These are phyloP conservation scores for Scaptomyza pallida DNA, from an alignment of 1,140 invertebrate genomes.

Conservation along the genomic window DNA sequence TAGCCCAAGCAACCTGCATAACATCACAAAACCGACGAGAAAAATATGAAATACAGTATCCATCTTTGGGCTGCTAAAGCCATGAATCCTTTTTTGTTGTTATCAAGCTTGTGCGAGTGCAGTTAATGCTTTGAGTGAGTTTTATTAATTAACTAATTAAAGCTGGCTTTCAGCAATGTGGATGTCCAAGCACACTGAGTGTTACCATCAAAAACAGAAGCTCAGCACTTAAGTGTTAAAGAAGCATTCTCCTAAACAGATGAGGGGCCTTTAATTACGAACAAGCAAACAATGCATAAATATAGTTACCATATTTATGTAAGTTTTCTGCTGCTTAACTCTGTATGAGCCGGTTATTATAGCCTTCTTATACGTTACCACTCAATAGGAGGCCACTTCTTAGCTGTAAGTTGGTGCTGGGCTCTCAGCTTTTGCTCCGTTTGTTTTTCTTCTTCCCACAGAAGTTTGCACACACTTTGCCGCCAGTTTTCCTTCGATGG, in stretches of 20 bases:
- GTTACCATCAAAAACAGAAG: not conserved
- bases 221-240: not conserved
- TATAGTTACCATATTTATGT: conserved; percentile 4
- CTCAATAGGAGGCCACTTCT: conserved; percentile 5
- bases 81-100: not conserved
- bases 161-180: too few relatives aligned
- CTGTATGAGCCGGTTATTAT: conserved; percentile 6
- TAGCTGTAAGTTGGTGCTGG: conserved; percentile 7
- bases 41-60: not conserved
- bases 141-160: too few relatives aligned
- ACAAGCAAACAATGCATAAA: not conserved
- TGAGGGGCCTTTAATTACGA: not conserved
- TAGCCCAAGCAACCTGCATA: not conserved
- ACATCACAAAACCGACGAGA: not conserved
- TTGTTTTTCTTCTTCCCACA: conserved; percentile 2
- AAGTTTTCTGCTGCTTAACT: conserved; percentile 6
- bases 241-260: not conserved
- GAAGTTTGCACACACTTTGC: conserved; percentile 47
- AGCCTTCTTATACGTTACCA: conserved; percentile 1
- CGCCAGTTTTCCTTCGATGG: conserved; percentile 37
- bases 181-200: not conserved
- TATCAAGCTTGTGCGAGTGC: not conserved
- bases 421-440: conserved; percentile 20
- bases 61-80: not conserved
- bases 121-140: not conserved